phyloP scores from a whole-genome alignment of 1,140 invertebrate species.

The Drosophila willistoni region DNA sequence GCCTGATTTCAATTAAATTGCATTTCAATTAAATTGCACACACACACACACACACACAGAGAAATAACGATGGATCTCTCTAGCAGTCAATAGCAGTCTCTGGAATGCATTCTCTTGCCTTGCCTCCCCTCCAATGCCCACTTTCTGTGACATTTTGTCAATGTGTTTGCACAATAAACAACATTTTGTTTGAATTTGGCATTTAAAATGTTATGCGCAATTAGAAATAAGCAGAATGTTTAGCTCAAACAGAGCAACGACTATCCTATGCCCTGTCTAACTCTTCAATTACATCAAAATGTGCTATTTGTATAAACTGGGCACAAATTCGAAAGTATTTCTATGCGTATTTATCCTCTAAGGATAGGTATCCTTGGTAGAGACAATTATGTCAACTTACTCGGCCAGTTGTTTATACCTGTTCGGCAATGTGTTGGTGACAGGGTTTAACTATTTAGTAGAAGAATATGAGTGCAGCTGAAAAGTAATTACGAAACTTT shows the following conservation, averaged over 20 bases:
- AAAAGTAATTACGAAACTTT: slow-evolving; percentile 43
- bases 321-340: no score
- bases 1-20: slow-evolving; percentile 73
- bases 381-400: no score
- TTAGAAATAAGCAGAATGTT: slow-evolving; percentile 48
- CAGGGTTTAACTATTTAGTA: slow-evolving; percentile 4
- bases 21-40: slow-evolving; percentile 69
- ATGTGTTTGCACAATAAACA: slow-evolving; percentile 47
- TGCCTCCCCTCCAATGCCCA: not conserved
- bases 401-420: no score
- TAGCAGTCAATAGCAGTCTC: not conserved
- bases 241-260: slow-evolving; percentile 22
- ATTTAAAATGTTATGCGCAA: slow-evolving; percentile 61
- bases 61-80: slow-evolving; percentile 12
- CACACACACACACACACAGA: slow-evolving; percentile 1
- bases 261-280: not conserved
- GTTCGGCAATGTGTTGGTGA: not conserved
- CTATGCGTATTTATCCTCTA: no score
- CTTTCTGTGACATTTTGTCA: slow-evolving; percentile 22
- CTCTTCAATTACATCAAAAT: no score
- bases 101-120: not conserved
- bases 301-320: no score
- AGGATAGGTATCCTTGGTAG: no score
- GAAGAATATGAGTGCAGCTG: slow-evolving; percentile 15
- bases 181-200: slow-evolving; percentile 36